Conservation (phyloP, 2,113 vertebrate genomes). For the Baryphthengus martii region DNA sequence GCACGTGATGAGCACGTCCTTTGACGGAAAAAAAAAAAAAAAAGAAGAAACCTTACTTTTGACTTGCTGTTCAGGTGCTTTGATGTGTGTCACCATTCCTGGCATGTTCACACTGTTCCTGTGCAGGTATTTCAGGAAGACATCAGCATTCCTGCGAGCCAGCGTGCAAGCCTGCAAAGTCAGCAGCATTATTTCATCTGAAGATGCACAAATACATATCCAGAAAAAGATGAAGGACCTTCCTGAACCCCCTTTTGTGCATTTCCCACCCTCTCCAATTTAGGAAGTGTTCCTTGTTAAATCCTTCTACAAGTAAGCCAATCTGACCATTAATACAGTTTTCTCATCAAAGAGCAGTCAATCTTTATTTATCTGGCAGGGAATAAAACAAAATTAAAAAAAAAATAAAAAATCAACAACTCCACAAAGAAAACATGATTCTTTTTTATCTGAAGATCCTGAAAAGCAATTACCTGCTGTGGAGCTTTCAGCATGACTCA, state of each 20-base stretch:
- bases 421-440: not conserved
- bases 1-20: not conserved
- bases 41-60: conserved; percentile 84
- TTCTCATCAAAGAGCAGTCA: not conserved
- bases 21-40: not conserved
- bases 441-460: not conserved
- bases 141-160: conserved; percentile 93
- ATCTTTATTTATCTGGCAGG: not conserved
- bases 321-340: not conserved
- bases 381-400: no score
- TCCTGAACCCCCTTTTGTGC: not conserved
- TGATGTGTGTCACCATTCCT: conserved; percentile 95
- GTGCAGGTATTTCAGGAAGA: conserved; percentile 98
- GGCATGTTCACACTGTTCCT: conserved; percentile 99
- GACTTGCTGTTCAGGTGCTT: conserved; percentile 97
- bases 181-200: not conserved
- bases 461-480: not conserved
- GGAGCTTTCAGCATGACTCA: not conserved
- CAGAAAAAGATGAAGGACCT: not conserved
- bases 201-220: not conserved
- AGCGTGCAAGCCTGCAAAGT: conserved; percentile 89
- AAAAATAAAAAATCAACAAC: not conserved
- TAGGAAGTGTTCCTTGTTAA: not conserved
- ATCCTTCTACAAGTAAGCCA: not conserved
- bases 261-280: not conserved